Percentiles rank a stretch among this genome's conserved stretches.
Conservation (phyloP, 2,797 vertebrate species). For the Lithobates pipiens region DNA sequence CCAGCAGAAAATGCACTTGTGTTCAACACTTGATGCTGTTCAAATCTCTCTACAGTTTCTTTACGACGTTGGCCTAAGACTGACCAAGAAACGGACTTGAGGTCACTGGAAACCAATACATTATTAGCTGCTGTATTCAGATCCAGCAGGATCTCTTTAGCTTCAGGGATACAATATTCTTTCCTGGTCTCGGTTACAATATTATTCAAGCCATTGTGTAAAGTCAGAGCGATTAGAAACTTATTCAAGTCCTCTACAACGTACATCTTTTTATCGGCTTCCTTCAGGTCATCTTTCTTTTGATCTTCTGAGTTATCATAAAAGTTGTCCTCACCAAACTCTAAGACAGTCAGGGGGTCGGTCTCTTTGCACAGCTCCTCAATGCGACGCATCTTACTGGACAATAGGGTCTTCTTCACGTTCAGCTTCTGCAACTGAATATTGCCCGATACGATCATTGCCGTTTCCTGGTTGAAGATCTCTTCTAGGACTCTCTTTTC, state of each 20-base stretch:
- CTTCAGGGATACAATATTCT: not conserved
- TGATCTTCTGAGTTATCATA: no score
- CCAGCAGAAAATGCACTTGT: not conserved
- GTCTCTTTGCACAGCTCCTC: not conserved
- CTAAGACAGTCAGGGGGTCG: not conserved
- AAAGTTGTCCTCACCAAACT: no score
- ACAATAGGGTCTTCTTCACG: not conserved
- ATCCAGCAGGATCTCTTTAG: constrained; percentile 5
- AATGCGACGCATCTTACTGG: not conserved
- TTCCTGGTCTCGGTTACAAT: not conserved
- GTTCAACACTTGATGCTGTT: constrained; percentile 8
- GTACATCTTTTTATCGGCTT: not conserved
- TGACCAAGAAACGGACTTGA: not conserved
- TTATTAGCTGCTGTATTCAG: constrained; percentile 8
- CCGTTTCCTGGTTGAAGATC: not conserved
- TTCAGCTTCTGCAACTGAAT: constrained; percentile 2
- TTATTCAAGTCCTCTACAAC: not conserved
- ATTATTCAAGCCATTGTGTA: not conserved
- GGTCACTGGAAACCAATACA: not conserved
- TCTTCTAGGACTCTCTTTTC: constrained; percentile 1
- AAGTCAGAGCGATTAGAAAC: not conserved
- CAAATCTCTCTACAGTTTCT: not conserved
- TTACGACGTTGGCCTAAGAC: not conserved
- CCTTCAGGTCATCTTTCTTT: not conserved
- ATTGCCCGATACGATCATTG: not conserved